phyloP scores from a whole-genome alignment of 2,113 vertebrate species.

The Engystomops pustulosus region DNA sequence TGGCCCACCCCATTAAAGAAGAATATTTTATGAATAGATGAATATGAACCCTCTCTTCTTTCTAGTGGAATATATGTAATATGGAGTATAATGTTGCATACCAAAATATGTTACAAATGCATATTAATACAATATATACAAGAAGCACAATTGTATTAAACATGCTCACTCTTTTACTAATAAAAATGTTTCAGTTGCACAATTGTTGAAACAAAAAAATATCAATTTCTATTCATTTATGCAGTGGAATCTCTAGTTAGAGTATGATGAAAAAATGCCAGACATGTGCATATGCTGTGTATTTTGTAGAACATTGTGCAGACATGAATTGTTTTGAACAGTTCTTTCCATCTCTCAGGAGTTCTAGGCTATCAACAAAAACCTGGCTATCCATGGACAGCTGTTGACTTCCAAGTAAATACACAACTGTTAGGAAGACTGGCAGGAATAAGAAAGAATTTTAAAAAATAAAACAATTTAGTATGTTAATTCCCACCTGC shows the following conservation, averaged over 20 bases:
- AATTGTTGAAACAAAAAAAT: background rate
- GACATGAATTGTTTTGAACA: background rate
- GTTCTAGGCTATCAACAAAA: background rate
- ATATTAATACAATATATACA: background rate
- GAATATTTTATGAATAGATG: too few species aligned
- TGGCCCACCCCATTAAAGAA: too few species aligned
- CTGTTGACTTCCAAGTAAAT: conserved; percentile 1
- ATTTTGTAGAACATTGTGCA: background rate
- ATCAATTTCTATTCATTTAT: background rate
- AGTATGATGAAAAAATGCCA: background rate
- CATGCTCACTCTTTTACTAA: too few species aligned
- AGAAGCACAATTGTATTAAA: too few species aligned
- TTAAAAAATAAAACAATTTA: background rate
- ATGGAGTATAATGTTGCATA: background rate
- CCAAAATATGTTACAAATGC: background rate
- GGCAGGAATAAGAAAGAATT: background rate
- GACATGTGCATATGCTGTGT: background rate
- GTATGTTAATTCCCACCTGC: conserved; percentile 8
- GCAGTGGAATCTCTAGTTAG: background rate
- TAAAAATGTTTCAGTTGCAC: background rate
- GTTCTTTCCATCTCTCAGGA: background rate
- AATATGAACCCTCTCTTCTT: too few species aligned
- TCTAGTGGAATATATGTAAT: too few species aligned
- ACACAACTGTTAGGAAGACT: background rate
- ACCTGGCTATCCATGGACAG: conserved; percentile 10